phyloP scores from a whole-genome alignment of 2,797 vertebrate genomes.

The Pangasius larnaudii region DNA sequence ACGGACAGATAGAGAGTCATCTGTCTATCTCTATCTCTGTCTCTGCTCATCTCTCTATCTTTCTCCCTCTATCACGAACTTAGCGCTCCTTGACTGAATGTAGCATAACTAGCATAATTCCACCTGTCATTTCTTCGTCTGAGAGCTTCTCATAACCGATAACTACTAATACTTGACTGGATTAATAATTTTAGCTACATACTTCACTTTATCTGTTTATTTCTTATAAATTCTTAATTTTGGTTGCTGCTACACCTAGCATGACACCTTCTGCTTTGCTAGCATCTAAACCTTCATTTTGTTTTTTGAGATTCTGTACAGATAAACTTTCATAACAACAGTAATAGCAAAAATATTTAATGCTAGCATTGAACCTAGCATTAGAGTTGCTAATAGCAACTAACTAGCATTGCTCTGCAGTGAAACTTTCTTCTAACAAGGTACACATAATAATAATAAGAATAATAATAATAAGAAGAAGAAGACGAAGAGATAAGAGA shows the following conservation, averaged over 20 bases:
- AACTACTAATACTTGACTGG: neutral
- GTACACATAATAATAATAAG: neutral
- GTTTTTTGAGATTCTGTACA: neutral
- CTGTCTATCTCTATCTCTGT: neutral
- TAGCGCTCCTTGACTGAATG: neutral
- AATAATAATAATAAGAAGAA: neutral
- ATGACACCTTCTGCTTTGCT: neutral
- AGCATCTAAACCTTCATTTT: neutral
- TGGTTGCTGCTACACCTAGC: neutral
- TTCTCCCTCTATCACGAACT: neutral
- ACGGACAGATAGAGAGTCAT: neutral
- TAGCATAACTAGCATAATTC: neutral
- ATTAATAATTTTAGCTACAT: neutral
- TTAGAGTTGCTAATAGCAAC: neutral
- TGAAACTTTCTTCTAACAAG: neutral
- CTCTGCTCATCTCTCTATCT: neutral
- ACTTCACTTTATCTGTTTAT: no score
- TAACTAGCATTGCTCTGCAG: neutral
- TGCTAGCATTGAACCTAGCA: neutral
- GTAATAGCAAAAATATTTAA: neutral
- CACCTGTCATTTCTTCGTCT: neutral
- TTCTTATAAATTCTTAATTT: neutral
- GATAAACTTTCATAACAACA: neutral
- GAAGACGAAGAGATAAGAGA: neutral
- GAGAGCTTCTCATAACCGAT: neutral